A percentile compares a stretch with the other conserved stretches of the same genome.
Evolutionary conservation across 1,140 invertebrate genomes (phyloP).

Genomic region (Phortica variegata): DNA sequence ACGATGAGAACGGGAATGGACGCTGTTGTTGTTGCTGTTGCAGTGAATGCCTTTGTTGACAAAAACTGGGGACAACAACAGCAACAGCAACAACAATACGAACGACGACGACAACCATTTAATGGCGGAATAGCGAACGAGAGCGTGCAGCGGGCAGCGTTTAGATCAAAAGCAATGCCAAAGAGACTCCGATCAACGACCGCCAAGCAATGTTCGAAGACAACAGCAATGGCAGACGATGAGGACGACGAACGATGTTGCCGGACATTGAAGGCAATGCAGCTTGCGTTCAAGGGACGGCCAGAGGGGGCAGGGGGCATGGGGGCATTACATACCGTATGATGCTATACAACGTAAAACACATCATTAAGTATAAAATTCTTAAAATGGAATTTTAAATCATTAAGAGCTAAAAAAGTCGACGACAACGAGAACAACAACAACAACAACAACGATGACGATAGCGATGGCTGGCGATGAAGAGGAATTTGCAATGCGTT

Average conservation of each 20-base stretch:
- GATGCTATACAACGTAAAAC: conserved; percentile 54
- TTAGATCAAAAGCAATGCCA: conserved; percentile 41
- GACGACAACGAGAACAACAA: conserved; percentile 4
- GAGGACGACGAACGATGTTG: conserved; percentile 33
- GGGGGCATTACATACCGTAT: conserved; percentile 1
- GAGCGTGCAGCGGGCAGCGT: conserved; percentile 36
- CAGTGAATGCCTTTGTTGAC: too few relatives aligned
- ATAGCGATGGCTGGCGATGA: conserved; percentile 9
- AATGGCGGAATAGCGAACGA: too few relatives aligned
- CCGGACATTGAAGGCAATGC: conserved; percentile 7
- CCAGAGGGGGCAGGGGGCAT: conserved; percentile 1
- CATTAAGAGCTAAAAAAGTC: conserved; percentile 47
- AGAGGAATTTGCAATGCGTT: conserved; percentile 52
- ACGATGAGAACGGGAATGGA: too few relatives aligned
- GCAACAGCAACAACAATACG: too few relatives aligned
- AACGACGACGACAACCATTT: too few relatives aligned
- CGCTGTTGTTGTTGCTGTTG: too few relatives aligned
- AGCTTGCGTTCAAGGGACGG: background rate
- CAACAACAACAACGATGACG: conserved; percentile 19
- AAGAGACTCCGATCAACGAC: background rate
- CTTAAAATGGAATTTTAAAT: conserved; percentile 59
- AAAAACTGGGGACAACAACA: too few relatives aligned
- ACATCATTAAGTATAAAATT: conserved; percentile 59
- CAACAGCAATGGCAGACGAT: conserved; percentile 22
- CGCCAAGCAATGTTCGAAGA: too few relatives aligned